phyloP scores from a whole-genome alignment of 2,888 invertebrate genomes.

The Xestia rhomboidea region DNA sequence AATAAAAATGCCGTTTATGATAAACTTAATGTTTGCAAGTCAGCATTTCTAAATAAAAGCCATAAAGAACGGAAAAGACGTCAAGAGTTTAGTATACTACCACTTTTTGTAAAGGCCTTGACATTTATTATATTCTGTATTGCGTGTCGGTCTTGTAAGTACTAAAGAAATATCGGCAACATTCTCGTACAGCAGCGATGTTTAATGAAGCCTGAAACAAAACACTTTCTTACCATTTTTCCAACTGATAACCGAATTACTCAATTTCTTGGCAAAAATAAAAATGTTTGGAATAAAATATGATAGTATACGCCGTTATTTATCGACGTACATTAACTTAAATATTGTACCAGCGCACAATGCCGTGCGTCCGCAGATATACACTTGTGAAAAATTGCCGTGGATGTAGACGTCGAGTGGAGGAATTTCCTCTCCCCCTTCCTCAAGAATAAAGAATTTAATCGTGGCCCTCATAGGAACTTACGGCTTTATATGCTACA shows the following conservation, averaged over 20 bases:
- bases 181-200: slow-evolving; percentile 53
- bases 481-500: slow-evolving; percentile 76
- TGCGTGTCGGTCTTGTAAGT: slow-evolving; percentile 18
- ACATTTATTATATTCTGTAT: slow-evolving; percentile 15
- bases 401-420: slow-evolving; percentile 82
- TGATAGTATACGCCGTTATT: slow-evolving; percentile 51
- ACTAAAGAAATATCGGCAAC: slow-evolving; percentile 34
- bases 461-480: slow-evolving; percentile 78
- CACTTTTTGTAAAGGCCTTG: slow-evolving; percentile 20
- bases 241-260: slow-evolving; percentile 51
- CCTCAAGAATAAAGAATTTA: slow-evolving; percentile 81
- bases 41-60: slow-evolving; percentile 4
- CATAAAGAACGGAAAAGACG: slow-evolving; percentile 26
- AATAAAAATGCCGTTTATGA: slow-evolving; percentile 22
- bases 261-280: slow-evolving; percentile 59
- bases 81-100: slow-evolving; percentile 24
- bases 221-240: slow-evolving; percentile 55
- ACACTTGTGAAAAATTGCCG: slow-evolving; percentile 83
- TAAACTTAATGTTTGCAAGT: slow-evolving; percentile 6
- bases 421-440: slow-evolving; percentile 75
- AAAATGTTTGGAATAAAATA: slow-evolving; percentile 58
- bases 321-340: slow-evolving; percentile 68
- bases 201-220: slow-evolving; percentile 63
- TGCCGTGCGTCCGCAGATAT: slow-evolving; percentile 65
- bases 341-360: slow-evolving; percentile 69